Evolutionary conservation across 2,113 vertebrate genomes (phyloP).

Genomic region (Eulemur rufifrons): DNA sequence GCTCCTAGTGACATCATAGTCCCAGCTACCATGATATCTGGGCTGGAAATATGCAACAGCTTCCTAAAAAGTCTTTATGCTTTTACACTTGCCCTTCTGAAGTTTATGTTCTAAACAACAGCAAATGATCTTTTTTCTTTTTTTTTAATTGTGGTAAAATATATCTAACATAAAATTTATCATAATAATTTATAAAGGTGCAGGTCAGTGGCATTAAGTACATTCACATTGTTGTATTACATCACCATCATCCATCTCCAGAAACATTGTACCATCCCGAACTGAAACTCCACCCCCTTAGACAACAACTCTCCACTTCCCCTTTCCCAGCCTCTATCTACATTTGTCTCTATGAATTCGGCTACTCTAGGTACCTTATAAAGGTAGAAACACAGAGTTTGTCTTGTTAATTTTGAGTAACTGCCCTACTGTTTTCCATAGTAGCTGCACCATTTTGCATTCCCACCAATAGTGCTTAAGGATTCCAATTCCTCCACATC

Average conservation of each 20-base stretch:
- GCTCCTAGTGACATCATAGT: background rate
- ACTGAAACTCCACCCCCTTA: background rate
- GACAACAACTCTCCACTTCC: background rate
- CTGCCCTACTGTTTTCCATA: background rate
- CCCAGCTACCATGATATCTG: background rate
- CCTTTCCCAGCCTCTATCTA: rapidly evolving
- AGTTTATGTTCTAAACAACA: background rate
- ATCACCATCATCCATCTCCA: background rate
- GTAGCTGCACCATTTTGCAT: background rate
- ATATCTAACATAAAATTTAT: background rate
- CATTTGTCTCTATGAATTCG: background rate
- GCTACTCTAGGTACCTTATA: rapidly evolving
- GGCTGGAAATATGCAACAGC: no score
- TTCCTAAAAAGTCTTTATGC: background rate
- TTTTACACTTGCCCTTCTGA: background rate
- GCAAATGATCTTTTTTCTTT: background rate
- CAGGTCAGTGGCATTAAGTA: background rate
- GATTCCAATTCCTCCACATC: background rate
- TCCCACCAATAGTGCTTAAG: background rate
- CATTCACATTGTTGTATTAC: rapidly evolving
- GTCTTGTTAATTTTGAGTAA: background rate
- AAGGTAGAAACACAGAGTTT: rapidly evolving
- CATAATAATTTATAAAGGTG: background rate
- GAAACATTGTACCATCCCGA: rapidly evolving
- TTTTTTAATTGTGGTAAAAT: background rate